Base-by-base conservation (phyloP, 2,888 invertebrate species). In the Leptarthrus brevirostris region DNA sequence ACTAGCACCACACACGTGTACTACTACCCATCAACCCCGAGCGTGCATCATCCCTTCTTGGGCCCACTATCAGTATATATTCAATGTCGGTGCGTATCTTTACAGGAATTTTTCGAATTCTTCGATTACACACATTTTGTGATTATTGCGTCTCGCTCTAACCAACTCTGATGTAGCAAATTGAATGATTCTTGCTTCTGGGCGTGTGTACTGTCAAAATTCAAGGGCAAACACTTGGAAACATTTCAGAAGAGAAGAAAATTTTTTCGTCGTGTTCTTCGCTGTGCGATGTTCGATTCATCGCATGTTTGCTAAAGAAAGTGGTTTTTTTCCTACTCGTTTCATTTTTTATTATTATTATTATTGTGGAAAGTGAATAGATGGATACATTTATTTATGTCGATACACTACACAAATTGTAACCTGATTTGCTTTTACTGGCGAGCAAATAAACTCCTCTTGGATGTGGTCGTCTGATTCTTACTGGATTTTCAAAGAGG, bases 201-300 rank as follows among this genome's bases (percentile, higher is more conserved):
- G 40, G 44, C 36, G 64, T 44, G 44, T 24, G 26, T 20, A 8
- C 24, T 52, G 47, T 58, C 47, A 61, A 72, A 72, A 61, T 72
- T 72, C 72, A 72, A 72, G 72, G 72, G 72, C 56, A 72, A 72
- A 72, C 72, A 72, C 49, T 40, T 52, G 52, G 14, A 24, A 49
- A 49, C 49, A 49, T 49, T n/a, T 12, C 16, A 20, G 2, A 20
- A 14, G 44, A 64, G 44, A 47, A 64, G 44, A 24, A 64, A 44
- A 64, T 12, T 58, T 36, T 34, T n/a, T n/a, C n/a, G n/a, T n/a
- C 36, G 58, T 18, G 3, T 14, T 36, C 10, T 12, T 40, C 40
- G 10, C 18, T 52, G 69, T 52, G 34, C 34, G 30, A 12, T 58
- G 36, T 34, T 4, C 12, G 34, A 24, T 26, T 20, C 20, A 24